phyloP scores from a whole-genome alignment of 2,113 vertebrate species.

The Paracanthobrama guichenoti region DNA sequence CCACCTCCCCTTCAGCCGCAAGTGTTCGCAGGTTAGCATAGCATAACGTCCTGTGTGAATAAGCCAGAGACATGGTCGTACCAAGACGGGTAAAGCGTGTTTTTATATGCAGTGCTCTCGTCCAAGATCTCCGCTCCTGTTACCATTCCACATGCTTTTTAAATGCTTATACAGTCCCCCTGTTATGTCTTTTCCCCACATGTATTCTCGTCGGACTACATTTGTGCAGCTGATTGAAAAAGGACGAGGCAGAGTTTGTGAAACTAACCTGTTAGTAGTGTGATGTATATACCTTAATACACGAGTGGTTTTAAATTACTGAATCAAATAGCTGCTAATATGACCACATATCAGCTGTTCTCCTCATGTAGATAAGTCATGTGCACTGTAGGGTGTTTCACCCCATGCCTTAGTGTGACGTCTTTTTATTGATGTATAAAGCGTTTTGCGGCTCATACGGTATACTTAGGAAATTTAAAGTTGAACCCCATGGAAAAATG shows the following conservation, averaged over 20 bases:
- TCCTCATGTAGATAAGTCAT: not conserved
- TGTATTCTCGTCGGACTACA: not conserved
- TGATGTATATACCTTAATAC: not conserved
- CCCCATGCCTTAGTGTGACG: not conserved
- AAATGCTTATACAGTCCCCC: not conserved
- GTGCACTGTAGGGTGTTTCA: slow-evolving; percentile 4
- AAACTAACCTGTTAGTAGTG: not conserved
- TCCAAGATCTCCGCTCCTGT: not conserved
- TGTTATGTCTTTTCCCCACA: not conserved
- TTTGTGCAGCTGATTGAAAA: not conserved
- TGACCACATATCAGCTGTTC: not conserved
- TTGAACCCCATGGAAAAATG: not conserved
- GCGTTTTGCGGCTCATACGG: not conserved
- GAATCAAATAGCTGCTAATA: slow-evolving; percentile 19
- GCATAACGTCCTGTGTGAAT: not conserved
- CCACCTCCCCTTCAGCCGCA: slow-evolving; percentile 89
- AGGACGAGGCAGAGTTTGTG: not conserved
- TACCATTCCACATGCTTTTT: not conserved
- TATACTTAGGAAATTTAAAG: not conserved
- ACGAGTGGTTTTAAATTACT: not conserved
- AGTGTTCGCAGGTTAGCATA: slow-evolving; percentile 83
- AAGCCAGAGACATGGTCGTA: not conserved
- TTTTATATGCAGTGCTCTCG: not conserved
- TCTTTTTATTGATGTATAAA: slow-evolving; percentile 13
- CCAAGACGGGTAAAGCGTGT: slow-evolving; percentile 1